phyloP scores from a whole-genome alignment of 64 coral and sea anemone genomes.

The Stichodactyla mertensii region DNA sequence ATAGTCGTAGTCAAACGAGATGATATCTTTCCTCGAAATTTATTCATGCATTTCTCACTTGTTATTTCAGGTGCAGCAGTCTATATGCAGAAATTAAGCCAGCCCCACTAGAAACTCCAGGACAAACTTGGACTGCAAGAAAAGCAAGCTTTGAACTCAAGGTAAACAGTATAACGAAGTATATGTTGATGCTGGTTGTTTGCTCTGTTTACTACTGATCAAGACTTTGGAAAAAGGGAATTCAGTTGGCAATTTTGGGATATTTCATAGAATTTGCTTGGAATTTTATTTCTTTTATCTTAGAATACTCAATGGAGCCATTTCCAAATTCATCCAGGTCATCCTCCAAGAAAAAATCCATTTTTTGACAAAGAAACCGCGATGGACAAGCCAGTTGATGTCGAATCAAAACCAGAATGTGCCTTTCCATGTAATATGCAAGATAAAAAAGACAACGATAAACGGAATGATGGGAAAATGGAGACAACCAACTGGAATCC shows the following conservation, averaged over 20 bases:
- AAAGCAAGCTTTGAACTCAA: neutral
- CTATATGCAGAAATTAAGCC: neutral
- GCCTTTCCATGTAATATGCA: neutral
- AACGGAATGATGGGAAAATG: neutral
- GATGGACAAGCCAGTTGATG: neutral
- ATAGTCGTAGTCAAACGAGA: no score
- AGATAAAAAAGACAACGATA: neutral
- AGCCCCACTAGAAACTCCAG: neutral
- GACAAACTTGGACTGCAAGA: constrained; percentile 7
- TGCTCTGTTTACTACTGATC: no score
- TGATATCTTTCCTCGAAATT: no score
- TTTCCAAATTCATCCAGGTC: neutral
- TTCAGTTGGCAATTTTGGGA: no score
- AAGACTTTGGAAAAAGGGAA: no score
- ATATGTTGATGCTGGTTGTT: no score
- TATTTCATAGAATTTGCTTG: neutral
- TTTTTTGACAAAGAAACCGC: neutral
- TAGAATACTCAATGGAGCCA: neutral
- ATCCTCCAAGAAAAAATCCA: constrained; percentile 11
- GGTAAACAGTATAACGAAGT: neutral
- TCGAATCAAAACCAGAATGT: neutral
- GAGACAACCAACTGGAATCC: neutral
- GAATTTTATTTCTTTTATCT: neutral
- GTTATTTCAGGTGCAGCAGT: neutral
- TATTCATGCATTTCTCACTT: no score